Percentiles rank a stretch among this genome's conserved stretches.
These are phyloP conservation scores for Dasysyrphus tricinctus DNA, from an alignment of 2,888 invertebrate species.

Conservation along the genomic window DNA sequence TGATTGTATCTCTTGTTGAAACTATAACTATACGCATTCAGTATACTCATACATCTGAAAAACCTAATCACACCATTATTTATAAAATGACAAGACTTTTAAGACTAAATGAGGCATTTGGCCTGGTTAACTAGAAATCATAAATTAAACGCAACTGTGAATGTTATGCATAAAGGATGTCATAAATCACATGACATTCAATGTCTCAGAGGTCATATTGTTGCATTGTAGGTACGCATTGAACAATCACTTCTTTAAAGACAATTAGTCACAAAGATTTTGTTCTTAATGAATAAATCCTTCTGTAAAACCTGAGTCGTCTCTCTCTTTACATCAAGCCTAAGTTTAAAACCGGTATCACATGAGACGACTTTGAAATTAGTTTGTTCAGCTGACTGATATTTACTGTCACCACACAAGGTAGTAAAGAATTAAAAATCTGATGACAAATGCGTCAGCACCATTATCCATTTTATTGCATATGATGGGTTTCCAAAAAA, in stretches of 20 bases:
- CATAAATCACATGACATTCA: background rate
- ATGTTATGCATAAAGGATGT: background rate
- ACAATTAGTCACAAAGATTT: too few species aligned
- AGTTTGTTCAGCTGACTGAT: too few species aligned
- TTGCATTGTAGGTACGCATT: background rate
- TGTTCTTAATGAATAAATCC: too few species aligned
- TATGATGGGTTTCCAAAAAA: too few species aligned
- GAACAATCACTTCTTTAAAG: background rate
- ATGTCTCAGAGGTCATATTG: background rate
- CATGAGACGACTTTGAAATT: too few species aligned
- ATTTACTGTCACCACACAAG: too few species aligned
- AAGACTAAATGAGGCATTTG: slow-evolving; percentile 1
- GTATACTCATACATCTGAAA: background rate
- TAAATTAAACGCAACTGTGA: background rate
- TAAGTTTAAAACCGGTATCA: too few species aligned
- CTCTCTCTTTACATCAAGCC: too few species aligned
- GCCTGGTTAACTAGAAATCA: background rate
- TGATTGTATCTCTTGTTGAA: background rate
- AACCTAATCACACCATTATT: background rate
- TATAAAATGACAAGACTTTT: background rate
- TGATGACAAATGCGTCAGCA: too few species aligned
- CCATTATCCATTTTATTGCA: too few species aligned
- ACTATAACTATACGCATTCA: background rate
- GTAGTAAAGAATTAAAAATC: too few species aligned
- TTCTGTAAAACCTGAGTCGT: too few species aligned